Percentiles rank a stretch among this genome's conserved stretches.
These are phyloP conservation scores for Araneus ventricosus DNA, from an alignment of 1,140 invertebrate species.

Conservation along the genomic window DNA sequence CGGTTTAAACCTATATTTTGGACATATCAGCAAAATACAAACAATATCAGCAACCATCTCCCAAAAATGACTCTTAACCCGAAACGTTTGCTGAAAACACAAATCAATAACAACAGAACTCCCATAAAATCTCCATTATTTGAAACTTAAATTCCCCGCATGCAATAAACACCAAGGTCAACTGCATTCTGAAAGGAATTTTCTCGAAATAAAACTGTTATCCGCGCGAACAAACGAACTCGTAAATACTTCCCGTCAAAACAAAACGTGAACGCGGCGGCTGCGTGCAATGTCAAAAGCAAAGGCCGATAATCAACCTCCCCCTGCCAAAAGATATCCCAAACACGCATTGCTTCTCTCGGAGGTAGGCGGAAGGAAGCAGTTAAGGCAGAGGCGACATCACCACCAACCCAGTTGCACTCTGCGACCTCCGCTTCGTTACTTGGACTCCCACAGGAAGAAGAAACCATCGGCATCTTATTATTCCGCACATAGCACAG, in stretches of 20 bases:
- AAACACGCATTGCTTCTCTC: not conserved
- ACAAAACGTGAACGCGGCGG: conserved; percentile 4
- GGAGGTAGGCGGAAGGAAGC: conserved; percentile 14
- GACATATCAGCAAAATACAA: no score
- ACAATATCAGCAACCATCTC: no score
- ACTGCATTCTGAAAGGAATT: not conserved
- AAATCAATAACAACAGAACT: not conserved
- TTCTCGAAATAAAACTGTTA: not conserved
- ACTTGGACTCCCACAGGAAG: not conserved
- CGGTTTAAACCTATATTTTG: no score
- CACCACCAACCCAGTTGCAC: not conserved
- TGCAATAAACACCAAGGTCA: conserved; percentile 1
- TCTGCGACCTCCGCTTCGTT: not conserved
- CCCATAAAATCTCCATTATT: not conserved
- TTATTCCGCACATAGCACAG: not conserved
- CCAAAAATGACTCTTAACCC: no score
- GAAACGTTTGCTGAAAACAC: no score
- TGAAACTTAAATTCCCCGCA: not conserved
- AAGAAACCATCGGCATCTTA: not conserved
- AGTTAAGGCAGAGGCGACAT: conserved; percentile 24
- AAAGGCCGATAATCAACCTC: conserved; percentile 9
- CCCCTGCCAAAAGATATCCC: not conserved
- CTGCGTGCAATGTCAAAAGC: conserved; percentile 2
- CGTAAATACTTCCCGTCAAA: conserved; percentile 25
- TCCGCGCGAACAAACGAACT: not conserved